phyloP scores from a whole-genome alignment of 2,888 invertebrate genomes.

The Galerucella calmariensis region DNA sequence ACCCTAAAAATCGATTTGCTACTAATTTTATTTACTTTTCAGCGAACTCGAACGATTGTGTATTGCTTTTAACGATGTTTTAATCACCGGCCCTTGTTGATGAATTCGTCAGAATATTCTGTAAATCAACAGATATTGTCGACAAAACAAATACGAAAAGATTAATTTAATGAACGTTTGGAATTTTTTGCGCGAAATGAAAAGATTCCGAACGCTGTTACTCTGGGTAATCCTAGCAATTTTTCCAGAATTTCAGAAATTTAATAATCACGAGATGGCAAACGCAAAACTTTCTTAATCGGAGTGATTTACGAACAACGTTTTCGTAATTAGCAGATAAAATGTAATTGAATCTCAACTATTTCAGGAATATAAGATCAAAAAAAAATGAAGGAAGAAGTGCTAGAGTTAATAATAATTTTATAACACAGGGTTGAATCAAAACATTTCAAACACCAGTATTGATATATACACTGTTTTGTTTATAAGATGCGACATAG shows the following conservation, averaged over 20 bases:
- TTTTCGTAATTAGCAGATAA: not conserved
- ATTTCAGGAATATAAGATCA: not conserved
- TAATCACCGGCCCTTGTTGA: too few species aligned
- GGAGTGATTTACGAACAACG: not conserved
- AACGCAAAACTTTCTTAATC: not conserved
- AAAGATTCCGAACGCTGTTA: not conserved
- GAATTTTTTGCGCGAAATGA: not conserved
- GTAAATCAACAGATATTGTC: not conserved
- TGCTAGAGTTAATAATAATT: not conserved
- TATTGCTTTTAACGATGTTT: too few species aligned
- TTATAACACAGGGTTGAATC: not conserved
- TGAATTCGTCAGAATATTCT: not conserved
- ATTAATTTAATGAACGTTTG: not conserved
- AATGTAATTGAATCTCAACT: conserved; percentile 1
- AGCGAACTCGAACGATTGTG: too few species aligned
- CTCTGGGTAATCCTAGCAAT: too few species aligned
- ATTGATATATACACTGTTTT: too few species aligned
- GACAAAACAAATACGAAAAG: not conserved
- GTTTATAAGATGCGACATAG: too few species aligned
- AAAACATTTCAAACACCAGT: too few species aligned
- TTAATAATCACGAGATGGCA: not conserved
- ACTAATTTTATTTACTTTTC: too few species aligned
- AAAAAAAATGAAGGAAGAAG: not conserved
- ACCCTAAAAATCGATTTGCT: too few species aligned
- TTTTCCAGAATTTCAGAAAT: not conserved